Evolutionary conservation across 2,113 vertebrate species (phyloP), one percentile per base, ranked within the genome.

Genomic region (Isichthys henryi): DNA sequence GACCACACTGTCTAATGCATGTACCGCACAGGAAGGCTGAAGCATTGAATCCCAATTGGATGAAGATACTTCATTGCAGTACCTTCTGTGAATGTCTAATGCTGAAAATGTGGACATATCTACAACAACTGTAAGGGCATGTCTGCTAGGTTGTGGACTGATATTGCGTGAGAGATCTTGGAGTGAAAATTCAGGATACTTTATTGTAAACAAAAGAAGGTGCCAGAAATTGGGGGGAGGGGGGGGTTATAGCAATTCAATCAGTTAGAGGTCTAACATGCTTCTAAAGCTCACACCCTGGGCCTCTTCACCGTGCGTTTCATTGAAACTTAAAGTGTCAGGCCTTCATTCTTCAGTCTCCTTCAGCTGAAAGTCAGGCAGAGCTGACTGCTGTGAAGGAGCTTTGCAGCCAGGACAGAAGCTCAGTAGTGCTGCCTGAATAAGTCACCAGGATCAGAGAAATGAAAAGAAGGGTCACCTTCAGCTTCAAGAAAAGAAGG

Each of bases 321-420:
- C 62, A 88, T 88, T 88, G 53, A 74, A 77, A 49, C 43, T 66
- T 70, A 66, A 77, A 50, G 5, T 88, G 88, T 88, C 88, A 88
- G 62, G 39, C 46, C 46, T n/a, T n/a, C 27, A 31, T 31, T 52
- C 27, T 56, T 19, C 15, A 58, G 50, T 23, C 43, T 48, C 19
- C 19, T 86, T 6, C 84, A 50, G 84, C 46, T 23, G 83, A 23
- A 85, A 50, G 83, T 3, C 45, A 15, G 39, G 86, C 86, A 56
- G 27, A 39, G 52, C 43, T 39, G n/a, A 17, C 49, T 31, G 52
- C 35, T 77, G 88, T 27, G 31, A n/a, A 8, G 27, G 0, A 17
- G 31, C 45, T 70, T 31, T 70, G n/a, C 10, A 13, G 10, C 9
- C 62, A 13, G 62, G 62, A 13, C 62, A 88, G 88, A 48, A 46